Evolutionary conservation across 2,888 invertebrate species (phyloP).

Genomic region (Volucella inflata): DNA sequence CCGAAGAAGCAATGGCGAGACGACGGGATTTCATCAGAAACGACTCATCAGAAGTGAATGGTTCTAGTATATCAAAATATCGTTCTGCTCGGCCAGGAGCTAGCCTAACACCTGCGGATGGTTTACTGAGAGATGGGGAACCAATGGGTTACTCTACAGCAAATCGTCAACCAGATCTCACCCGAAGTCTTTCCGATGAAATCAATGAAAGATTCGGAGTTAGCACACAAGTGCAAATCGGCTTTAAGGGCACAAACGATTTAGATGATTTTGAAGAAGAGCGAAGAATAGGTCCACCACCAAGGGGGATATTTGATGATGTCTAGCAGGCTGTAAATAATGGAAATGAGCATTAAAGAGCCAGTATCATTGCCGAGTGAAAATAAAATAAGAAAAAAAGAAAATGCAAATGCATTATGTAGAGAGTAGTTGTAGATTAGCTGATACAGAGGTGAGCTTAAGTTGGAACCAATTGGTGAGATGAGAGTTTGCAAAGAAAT

Average conservation of each 20-base stretch:
- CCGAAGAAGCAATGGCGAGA: slow-evolving; percentile 91
- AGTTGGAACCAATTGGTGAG: neutral
- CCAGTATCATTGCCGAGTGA: slow-evolving; percentile 43
- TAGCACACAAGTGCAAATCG: slow-evolving; percentile 85
- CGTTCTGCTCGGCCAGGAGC: slow-evolving; percentile 75
- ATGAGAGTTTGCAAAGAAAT: neutral
- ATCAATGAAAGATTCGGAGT: slow-evolving; percentile 88
- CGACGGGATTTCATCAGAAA: slow-evolving; percentile 84
- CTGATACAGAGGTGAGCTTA: slow-evolving; percentile 1
- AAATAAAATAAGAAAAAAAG: neutral
- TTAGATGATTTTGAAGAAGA: slow-evolving; percentile 72
- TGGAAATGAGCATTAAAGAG: slow-evolving; percentile 43
- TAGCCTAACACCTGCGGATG: slow-evolving; percentile 83
- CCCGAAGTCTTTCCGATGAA: slow-evolving; percentile 84
- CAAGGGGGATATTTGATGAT: slow-evolving; percentile 92
- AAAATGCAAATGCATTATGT: slow-evolving; percentile 10
- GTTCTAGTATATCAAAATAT: slow-evolving; percentile 79
- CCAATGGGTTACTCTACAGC: slow-evolving; percentile 87
- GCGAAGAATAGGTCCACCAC: slow-evolving; percentile 87
- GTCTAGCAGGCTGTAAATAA: slow-evolving; percentile 84
- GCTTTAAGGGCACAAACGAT: slow-evolving; percentile 80
- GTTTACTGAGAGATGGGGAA: slow-evolving; percentile 91
- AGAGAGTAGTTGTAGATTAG: slow-evolving; percentile 25
- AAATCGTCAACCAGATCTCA: slow-evolving; percentile 80
- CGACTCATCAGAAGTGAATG: slow-evolving; percentile 78